Evolutionary conservation across 1,140 invertebrate genomes (phyloP), one percentile per base, ranked within the genome.

Genomic region (Drosophila funebris): DNA sequence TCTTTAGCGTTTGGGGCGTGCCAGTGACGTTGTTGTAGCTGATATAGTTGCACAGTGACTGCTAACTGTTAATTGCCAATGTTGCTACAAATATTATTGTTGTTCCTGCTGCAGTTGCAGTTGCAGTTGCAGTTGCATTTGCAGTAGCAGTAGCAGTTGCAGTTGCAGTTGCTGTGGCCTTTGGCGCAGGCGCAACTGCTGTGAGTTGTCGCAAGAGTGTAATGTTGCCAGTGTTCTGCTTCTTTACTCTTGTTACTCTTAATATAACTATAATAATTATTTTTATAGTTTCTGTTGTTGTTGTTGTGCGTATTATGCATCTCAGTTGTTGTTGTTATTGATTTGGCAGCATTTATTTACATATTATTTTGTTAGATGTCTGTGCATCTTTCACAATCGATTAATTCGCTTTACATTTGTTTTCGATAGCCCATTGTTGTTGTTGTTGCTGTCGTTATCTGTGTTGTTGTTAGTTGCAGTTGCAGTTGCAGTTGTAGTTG

Each of bases 311-410:
- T 79, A 58, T 9, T 46, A 70, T 70, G 58, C 70, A 74, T 80
- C 43, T 63, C 72, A 67, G 61, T 73, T 77, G 67, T 39, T 48
- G 64, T 57, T 58, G 29, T 58, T 39, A 27, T 67, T 73, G 50
- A 46, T 66, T 64, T 88, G 84, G 82, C 82, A 87, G 82, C 81
- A 76, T 88, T 76, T 88, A 87, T 81, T 87, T 87, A 87, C 82
- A 81, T 78, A 71, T 87, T 87, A 81, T 87, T 31, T 9, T 22
- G 24, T 29, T 85, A 68, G 52, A 74, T 58, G 62, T 73, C 18
- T 53, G 48, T 57, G 39, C 27, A 52, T 53, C 36, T 57, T 44
- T 39, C 56, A 41, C 22, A 56, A 58, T 52, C 16, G 31, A 27
- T 54, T 24, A 20, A 46, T 37, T 41, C 43, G 14, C 20, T 48